Conservation (phyloP, 2,113 vertebrate genomes). For the Astur gentilis region DNA sequence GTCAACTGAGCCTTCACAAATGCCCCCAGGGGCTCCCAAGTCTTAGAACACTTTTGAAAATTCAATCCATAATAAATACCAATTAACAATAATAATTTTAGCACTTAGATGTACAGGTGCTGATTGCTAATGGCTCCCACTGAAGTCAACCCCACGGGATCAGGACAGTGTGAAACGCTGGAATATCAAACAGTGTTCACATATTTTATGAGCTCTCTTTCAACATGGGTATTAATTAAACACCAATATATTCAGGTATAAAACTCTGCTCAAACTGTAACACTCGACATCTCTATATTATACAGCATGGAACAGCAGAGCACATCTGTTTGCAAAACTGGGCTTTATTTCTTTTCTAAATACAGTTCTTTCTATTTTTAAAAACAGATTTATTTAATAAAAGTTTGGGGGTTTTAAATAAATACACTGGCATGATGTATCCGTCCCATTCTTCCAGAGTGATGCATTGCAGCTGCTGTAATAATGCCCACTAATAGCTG, state of each 20-base stretch:
- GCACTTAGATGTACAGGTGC: conserved; percentile 45
- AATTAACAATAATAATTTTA: conserved; percentile 25
- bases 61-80: neutral
- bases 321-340: neutral
- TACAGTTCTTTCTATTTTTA: neutral
- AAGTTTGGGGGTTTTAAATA: conserved; percentile 45
- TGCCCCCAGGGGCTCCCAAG: neutral
- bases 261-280: neutral
- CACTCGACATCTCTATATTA: neutral
- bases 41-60: neutral
- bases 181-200: neutral
- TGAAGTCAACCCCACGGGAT: conserved; percentile 20
- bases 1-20: neutral
- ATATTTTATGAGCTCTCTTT: conserved; percentile 1
- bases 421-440: conserved; percentile 3
- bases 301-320: neutral
- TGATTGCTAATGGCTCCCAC: neutral
- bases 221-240: conserved; percentile 35
- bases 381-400: conserved; percentile 34
- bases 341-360: neutral
- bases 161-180: neutral
- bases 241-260: neutral
- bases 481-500: conserved; percentile 58
- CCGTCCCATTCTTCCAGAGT: neutral
- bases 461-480: conserved; percentile 54